Evolutionary conservation across 2,888 invertebrate species (phyloP), one percentile per base, ranked within the genome.

Genomic region (Syritta pipiens): DNA sequence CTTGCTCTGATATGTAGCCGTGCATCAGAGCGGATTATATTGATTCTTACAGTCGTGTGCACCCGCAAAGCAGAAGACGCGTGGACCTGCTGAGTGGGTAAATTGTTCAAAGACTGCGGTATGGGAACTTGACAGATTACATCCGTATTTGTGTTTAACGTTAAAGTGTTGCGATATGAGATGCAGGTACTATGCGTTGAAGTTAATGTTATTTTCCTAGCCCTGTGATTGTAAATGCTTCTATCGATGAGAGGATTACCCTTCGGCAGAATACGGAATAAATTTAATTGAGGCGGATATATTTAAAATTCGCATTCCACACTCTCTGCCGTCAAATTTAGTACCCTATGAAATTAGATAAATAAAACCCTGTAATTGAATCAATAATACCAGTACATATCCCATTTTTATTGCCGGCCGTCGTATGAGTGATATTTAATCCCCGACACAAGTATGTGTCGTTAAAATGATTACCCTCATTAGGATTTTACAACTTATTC

Each of bases 401-500:
- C 30, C 32, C 24, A 9, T 28, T 37, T 71, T 74, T 48, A 71
- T 40, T 55, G 6, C 53, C 68, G 22, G 3, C 9, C 32, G 10
- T 62, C 60, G 37, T 63, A 60, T 63, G 35, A 75, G 60, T 59
- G 67, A 40, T 46, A 59, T 37, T 65, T 71, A 77, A 69, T 71
- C 37, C 69, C 26, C 12, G 4, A 17, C 46, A 53, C 20, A 40
- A 20, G 44, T 9, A 26, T 53, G 49, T 53, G 67, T 68, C 79
- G 67, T 79, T 74, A 79, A 79, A 72, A 62, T 62, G 67, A 57
- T 67, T 74, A 55, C 60, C 57, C 60, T 68, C 32, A 62, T 72
- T 40, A 74, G 67, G 42, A 57, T 68, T 79, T 79, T 79, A 68
- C 37, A 74, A 74, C 74, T 79, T 62, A 75, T 68, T 60, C 62